Base-by-base conservation (phyloP, 2,113 vertebrate species). In the Rhabdomys dilectus region DNA sequence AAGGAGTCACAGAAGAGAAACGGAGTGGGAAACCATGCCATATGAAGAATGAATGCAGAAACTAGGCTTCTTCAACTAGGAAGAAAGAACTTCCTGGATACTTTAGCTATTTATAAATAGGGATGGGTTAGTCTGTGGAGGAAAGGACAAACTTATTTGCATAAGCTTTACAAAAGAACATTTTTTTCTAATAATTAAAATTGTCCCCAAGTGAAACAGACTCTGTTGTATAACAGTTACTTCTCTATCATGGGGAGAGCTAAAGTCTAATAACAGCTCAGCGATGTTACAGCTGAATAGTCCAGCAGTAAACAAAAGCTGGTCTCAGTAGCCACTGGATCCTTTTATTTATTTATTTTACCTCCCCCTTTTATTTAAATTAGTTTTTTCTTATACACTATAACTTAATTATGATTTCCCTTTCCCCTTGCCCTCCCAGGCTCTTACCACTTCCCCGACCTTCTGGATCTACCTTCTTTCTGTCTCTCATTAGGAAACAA, bases 121-220 rank as follows among this genome's bases (percentile, higher is more conserved):
- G 58, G 12, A 45, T 62, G 19, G 72, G 15, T 36, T 60, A 51
- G 34, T 68, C 76, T 66, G 31, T 19, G 51, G 24, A 64, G 88
- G 73, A 93, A 17, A n/a, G 39, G 58, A 26, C 62, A 72, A 48
- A 80, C 39, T 80, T 91, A 91, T 39, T 11, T 39, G 51, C 15
- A 80, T 7, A 31, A 70, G 51, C 10, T 77, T 73, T 91, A 19
- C 0, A 2, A 77, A 90, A 91, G 0, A 75, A 70, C 75, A 31
- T 4, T 86, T 85, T 62, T 34, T 60, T 53, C 88, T 88, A 88
- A 77, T 53, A 48, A 88, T 48, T 92, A n/a, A 62, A 84, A 95
- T 11, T 24, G 60, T 58, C 60, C 48, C 72, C 17, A 93, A 95
- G 56, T 75, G 72, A 36, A 94, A 70, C 8, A 62, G 42, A 66